Evolutionary conservation across 2,888 invertebrate species (phyloP).

Genomic region (Tetragnatha montana): DNA sequence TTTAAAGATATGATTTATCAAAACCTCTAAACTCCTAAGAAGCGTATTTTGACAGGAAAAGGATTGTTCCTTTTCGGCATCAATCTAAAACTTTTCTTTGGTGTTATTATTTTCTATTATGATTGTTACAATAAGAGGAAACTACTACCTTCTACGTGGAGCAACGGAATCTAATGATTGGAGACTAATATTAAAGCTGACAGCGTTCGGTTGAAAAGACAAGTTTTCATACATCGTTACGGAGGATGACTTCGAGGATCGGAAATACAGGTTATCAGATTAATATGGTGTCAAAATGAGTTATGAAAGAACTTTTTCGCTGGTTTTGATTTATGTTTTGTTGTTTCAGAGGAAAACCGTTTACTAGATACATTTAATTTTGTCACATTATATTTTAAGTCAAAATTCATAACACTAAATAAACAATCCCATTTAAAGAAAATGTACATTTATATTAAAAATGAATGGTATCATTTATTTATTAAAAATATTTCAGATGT

Average conservation of each 20-base stretch:
- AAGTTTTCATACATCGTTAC: conserved; percentile 7
- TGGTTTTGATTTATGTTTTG: conserved; percentile 16
- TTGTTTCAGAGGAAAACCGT: not conserved
- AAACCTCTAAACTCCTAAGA: no score
- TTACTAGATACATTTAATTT: no score
- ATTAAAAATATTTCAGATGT: no score
- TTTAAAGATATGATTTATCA: no score
- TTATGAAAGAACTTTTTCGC: conserved; percentile 20
- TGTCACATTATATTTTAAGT: no score
- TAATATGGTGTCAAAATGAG: conserved; percentile 54
- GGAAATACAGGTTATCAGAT: conserved; percentile 37
- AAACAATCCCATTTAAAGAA: no score
- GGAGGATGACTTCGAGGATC: not conserved
- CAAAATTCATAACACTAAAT: no score
- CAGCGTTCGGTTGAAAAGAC: conserved; percentile 16
- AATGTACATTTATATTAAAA: no score
- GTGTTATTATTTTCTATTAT: conserved; percentile 10
- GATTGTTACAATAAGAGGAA: not conserved
- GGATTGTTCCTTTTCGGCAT: not conserved
- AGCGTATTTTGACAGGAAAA: no score
- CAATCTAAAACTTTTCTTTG: not conserved
- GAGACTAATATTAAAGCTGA: conserved; percentile 3
- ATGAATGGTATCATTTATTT: no score
- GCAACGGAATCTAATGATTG: not conserved
- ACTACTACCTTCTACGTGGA: not conserved